A percentile compares a stretch with the other conserved stretches of the same genome.
Evolutionary conservation across 1,140 invertebrate species (phyloP).

Genomic region (Oedothorax gibbosus): DNA sequence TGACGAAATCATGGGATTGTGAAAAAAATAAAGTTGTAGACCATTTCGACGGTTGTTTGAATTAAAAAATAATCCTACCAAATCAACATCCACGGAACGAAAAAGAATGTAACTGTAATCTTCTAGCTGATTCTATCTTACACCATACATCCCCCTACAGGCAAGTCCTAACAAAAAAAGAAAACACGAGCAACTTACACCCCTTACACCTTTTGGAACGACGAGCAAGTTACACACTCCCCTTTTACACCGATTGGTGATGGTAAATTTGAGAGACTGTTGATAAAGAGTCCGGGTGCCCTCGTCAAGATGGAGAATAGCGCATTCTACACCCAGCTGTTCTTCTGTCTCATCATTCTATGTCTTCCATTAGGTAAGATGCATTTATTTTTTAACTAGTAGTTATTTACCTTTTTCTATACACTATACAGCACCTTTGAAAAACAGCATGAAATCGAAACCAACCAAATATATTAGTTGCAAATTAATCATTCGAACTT

Average conservation of each 20-base stretch:
- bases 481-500: too few relatives aligned
- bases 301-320: slow-evolving; percentile 54
- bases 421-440: too few relatives aligned
- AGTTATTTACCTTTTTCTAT: too few relatives aligned
- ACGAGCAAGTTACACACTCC: background rate
- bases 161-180: background rate
- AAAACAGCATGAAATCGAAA: too few relatives aligned
- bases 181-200: slow-evolving; percentile 2
- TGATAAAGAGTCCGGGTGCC: slow-evolving; percentile 4
- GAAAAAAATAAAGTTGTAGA: slow-evolving; percentile 30
- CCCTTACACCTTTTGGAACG: background rate
- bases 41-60: slow-evolving; percentile 36
- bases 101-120: background rate
- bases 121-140: background rate
- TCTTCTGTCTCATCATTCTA: slow-evolving; percentile 58
- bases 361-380: slow-evolving; percentile 59
- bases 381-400: too few relatives aligned
- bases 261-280: slow-evolving; percentile 37
- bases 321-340: slow-evolving; percentile 43
- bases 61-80: background rate
- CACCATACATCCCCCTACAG: too few relatives aligned
- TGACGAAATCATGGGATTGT: slow-evolving; percentile 37
- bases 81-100: background rate
- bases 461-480: too few relatives aligned
- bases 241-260: background rate